A percentile compares a stretch with the other conserved stretches of the same genome.
phyloP scores from a whole-genome alignment of 1,140 invertebrate species.

The Venturia canescens region DNA sequence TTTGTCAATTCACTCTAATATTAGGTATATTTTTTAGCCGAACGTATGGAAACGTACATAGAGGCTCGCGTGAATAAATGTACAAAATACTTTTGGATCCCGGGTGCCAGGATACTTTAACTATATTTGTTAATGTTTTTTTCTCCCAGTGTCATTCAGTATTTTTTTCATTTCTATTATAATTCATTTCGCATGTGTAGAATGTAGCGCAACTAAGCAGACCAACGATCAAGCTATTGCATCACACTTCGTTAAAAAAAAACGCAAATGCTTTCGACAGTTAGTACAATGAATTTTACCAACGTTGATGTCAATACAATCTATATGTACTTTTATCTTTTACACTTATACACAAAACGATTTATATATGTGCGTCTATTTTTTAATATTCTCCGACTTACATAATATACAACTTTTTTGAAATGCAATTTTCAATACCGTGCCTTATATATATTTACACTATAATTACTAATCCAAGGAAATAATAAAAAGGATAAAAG shows the following conservation, averaged over 20 bases:
- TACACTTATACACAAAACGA: constrained; percentile 6
- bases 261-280: constrained; percentile 5
- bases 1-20: neutral
- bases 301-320: constrained; percentile 3
- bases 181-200: neutral
- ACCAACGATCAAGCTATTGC: neutral
- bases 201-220: neutral
- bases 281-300: constrained; percentile 25
- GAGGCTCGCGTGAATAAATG: constrained; percentile 41
- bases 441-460: constrained; percentile 26
- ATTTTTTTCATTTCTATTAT: neutral
- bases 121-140: neutral
- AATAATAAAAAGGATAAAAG: constrained; percentile 6
- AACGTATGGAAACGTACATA: constrained; percentile 13
- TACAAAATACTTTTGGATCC: constrained; percentile 35
- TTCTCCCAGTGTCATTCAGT: constrained; percentile 20
- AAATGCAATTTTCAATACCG: constrained; percentile 13
- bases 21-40: neutral
- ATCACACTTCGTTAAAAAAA: neutral
- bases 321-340: neutral
- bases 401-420: neutral
- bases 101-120: neutral
- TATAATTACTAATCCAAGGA: neutral
- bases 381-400: constrained; percentile 2
- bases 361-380: constrained; percentile 23